Evolutionary conservation across 2,113 vertebrate genomes (phyloP).

Genomic region (Pycnonotus jocosus): DNA sequence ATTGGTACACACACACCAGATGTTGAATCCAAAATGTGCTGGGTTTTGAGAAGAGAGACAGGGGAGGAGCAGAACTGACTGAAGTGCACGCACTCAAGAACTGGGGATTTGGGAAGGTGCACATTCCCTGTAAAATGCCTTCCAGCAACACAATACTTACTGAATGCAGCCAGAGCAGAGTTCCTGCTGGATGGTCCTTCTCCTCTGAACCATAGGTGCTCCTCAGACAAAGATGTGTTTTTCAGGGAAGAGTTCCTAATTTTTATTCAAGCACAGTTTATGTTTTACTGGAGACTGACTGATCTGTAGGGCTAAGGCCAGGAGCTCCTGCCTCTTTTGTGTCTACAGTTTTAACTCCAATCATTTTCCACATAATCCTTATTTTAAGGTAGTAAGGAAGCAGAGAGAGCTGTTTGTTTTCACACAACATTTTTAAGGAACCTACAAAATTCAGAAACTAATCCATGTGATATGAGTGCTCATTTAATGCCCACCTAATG

Average conservation of each 20-base stretch:
- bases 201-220: background rate
- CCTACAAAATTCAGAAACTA: background rate
- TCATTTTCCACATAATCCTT: background rate
- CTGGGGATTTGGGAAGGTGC: background rate
- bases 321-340: background rate
- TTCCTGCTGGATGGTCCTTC: background rate
- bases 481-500: background rate
- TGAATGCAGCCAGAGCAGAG: background rate
- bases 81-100: background rate
- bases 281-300: background rate
- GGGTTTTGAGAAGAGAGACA: background rate
- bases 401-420: background rate
- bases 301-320: background rate
- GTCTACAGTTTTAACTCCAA: background rate
- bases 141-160: too few species aligned
- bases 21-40: background rate
- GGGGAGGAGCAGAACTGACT: background rate
- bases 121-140: background rate
- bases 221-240: background rate
- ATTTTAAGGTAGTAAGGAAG: background rate
- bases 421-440: background rate
- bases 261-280: background rate
- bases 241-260: background rate
- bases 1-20: background rate
- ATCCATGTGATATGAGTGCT: background rate